These are phyloP conservation scores for Odontamblyopus lacepedii DNA, from an alignment of 2,797 vertebrate species.

Conservation along the genomic window DNA sequence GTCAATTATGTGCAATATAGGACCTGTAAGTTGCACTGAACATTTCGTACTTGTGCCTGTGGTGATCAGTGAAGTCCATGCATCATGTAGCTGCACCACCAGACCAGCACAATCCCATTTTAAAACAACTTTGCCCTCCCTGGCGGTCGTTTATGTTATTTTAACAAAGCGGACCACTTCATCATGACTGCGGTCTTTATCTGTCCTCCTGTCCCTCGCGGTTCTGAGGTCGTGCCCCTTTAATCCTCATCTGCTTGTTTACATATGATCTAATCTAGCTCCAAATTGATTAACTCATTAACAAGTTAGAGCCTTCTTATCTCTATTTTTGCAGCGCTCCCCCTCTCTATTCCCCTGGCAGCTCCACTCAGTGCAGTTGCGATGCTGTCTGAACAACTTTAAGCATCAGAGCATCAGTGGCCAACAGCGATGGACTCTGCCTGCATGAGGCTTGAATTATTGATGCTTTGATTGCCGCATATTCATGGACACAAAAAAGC, in stretches of 20 bases:
- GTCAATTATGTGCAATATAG: no score
- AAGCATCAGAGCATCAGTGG: constrained; percentile 58
- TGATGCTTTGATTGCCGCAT: constrained; percentile 74
- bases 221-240: background rate
- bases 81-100: background rate
- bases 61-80: background rate
- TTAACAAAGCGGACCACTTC: background rate
- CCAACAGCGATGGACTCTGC: constrained; percentile 63
- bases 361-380: constrained; percentile 48
- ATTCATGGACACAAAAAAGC: constrained; percentile 75
- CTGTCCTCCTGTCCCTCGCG: constrained; percentile 5
- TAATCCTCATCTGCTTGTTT: constrained; percentile 35
- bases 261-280: constrained; percentile 45
- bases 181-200: constrained; percentile 1
- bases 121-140: background rate
- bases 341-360: constrained; percentile 25
- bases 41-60: background rate
- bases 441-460: constrained; percentile 70
- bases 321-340: constrained; percentile 39
- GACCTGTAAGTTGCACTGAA: background rate
- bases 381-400: constrained; percentile 52
- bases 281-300: constrained; percentile 49
- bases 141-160: background rate
- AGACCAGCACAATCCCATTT: background rate
- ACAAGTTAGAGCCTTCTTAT: constrained; percentile 40